phyloP scores from a whole-genome alignment of 2,797 vertebrate genomes.

The Orientallactaga sibirica region DNA sequence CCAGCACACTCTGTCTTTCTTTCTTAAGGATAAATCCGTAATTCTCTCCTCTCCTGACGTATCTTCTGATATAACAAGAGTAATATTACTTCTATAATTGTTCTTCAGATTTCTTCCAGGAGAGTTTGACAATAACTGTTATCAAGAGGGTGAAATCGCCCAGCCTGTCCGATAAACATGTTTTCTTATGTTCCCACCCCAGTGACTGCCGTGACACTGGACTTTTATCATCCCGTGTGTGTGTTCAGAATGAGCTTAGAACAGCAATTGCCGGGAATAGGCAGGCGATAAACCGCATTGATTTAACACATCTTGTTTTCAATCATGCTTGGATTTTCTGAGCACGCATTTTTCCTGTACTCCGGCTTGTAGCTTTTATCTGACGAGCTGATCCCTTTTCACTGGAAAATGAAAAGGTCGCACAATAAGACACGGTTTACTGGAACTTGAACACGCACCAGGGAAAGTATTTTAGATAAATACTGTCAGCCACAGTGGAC shows the following conservation, averaged over 20 bases:
- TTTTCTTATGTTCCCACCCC: constrained; percentile 89
- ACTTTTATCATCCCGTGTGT: constrained; percentile 91
- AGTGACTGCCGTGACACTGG: constrained; percentile 89
- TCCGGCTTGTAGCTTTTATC: constrained; percentile 92
- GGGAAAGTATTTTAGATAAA: constrained; percentile 94
- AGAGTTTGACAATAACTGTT: constrained; percentile 88
- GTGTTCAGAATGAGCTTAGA: constrained; percentile 92
- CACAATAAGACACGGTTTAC: constrained; percentile 94
- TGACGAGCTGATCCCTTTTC: constrained; percentile 93
- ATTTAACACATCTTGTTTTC: constrained; percentile 95
- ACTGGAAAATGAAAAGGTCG: constrained; percentile 94
- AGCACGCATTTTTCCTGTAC: constrained; percentile 93
- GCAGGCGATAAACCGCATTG: constrained; percentile 93
- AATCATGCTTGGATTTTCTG: constrained; percentile 93
- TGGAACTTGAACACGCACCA: constrained; percentile 91
- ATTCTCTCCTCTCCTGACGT: constrained; percentile 68
- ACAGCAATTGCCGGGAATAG: constrained; percentile 92
- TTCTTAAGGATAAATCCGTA: constrained; percentile 75
- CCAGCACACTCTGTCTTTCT: constrained; percentile 59
- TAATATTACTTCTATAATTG: constrained; percentile 84
- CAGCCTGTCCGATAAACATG: constrained; percentile 90
- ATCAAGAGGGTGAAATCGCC: constrained; percentile 85
- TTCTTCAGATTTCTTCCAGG: constrained; percentile 80
- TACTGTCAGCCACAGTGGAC: constrained; percentile 92
- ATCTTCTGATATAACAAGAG: constrained; percentile 78